These are phyloP conservation scores for Uropetala carovei DNA, from an alignment of 2,888 invertebrate species.

Conservation along the genomic window DNA sequence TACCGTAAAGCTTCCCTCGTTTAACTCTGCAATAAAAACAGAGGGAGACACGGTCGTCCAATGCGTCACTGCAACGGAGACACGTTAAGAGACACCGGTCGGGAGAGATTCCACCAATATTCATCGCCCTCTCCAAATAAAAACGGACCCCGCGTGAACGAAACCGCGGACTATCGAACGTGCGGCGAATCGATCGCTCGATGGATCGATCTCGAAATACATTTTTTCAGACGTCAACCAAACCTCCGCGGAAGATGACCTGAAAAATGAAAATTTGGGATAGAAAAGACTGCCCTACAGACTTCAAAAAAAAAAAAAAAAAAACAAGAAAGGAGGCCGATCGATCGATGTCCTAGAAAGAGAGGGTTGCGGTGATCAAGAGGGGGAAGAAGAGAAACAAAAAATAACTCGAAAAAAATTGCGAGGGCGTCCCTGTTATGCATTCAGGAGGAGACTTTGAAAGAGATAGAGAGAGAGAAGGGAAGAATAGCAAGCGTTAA, in stretches of 20 bases:
- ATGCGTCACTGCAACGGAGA: constrained; percentile 3
- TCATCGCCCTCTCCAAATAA: constrained; percentile 8
- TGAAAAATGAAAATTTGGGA: not conserved
- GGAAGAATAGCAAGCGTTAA: not conserved
- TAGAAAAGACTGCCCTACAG: not conserved
- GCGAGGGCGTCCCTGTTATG: not conserved
- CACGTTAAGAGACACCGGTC: not conserved
- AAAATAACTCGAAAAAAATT: not conserved
- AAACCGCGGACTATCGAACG: not conserved
- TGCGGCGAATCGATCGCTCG: not conserved
- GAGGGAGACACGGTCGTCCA: not conserved
- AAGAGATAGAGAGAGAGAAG: not conserved
- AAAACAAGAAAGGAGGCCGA: constrained; percentile 29
- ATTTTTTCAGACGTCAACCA: not conserved
- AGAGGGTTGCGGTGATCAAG: not conserved
- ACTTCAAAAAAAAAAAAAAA: no score
- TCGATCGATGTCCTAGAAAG: constrained; percentile 27
- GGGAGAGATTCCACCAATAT: constrained; percentile 15
- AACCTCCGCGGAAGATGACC: not conserved
- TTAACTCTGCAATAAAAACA: not conserved
- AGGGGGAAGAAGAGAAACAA: not conserved
- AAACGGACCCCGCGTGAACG: not conserved
- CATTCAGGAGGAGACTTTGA: not conserved
- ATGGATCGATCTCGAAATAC: not conserved
- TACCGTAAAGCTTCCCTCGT: not conserved